Conservation (phyloP, 2,797 vertebrate species). For the Leptoclinus maculatus region DNA sequence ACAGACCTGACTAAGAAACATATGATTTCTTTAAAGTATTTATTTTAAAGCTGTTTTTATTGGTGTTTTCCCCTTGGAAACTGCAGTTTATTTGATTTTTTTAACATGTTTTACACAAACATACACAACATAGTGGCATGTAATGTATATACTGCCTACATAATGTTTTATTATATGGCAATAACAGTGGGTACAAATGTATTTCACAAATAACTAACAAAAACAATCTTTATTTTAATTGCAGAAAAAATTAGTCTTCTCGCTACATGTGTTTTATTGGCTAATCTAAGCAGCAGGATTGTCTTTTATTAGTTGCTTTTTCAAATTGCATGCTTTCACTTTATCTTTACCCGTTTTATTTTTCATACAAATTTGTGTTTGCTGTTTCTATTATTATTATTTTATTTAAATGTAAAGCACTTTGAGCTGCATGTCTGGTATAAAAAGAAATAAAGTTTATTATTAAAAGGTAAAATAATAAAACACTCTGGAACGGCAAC, state of each 20-base stretch:
- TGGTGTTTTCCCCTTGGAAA: neutral
- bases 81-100: neutral
- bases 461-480: neutral
- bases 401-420: neutral
- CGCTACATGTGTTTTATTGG: neutral
- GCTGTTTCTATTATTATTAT: neutral
- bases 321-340: neutral
- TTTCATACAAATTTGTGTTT: neutral
- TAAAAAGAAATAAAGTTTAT: neutral
- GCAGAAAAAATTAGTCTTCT: neutral
- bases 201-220: neutral
- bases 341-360: neutral
- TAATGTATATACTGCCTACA: neutral
- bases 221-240: neutral
- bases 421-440: neutral
- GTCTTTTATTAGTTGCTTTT: neutral
- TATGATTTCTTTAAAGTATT: neutral
- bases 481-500: no score
- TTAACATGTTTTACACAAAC: no score
- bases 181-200: neutral
- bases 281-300: neutral
- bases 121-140: neutral
- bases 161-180: neutral
- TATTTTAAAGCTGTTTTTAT: neutral
- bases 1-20: neutral